Base-by-base conservation (phyloP, 2,113 vertebrate genomes). In the Lates calcarifer region DNA sequence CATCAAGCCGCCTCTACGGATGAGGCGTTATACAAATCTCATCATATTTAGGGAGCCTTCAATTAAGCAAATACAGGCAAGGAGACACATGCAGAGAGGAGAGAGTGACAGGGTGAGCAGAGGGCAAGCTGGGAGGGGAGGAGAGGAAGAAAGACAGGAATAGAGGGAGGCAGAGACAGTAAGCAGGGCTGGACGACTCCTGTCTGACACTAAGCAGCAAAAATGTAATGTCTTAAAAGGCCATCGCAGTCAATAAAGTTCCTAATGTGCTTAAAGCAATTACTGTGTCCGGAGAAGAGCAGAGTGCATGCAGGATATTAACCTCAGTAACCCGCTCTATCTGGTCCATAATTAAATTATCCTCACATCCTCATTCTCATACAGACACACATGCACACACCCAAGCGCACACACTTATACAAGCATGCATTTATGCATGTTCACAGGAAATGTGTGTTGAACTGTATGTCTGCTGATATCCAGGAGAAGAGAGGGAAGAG, bases 221-320 rank as follows among this genome's bases (percentile, higher is more conserved):
- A 93, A 91, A 92, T 84, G 88, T 90, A 93, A 94, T 88, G 91
- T 93, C 91, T 91, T 93, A 91, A 93, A 93, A 93, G 93, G 92
- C 92, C 91, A 92, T 88, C 76, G 77, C 89, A 93, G 92, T 93
- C 93, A 92, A 93, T 94, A 92, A 92, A 93, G 91, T 92, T 94
- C 76, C 80, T 93, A 93, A 94, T 93, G 92, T 94, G 91, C 92
- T 93, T 92, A 89, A 94, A 93, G 91, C 91, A 94, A 94, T 94
- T 94, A 93, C 85, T 84, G 84, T 85, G 91, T 92, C 91, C 89
- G 11, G 87, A 92, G 91, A 92, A 87, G 91, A 93, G 85, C 89
- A 89, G 87, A 92, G 91, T 92, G 92, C 88, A 91, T 91, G 89
- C 86, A 81, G 89, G 92, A 93, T 93, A 94, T 94, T 94, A 94